Evolutionary conservation across 2,797 vertebrate species (phyloP).

Genomic region (Phoebastria nigripes): DNA sequence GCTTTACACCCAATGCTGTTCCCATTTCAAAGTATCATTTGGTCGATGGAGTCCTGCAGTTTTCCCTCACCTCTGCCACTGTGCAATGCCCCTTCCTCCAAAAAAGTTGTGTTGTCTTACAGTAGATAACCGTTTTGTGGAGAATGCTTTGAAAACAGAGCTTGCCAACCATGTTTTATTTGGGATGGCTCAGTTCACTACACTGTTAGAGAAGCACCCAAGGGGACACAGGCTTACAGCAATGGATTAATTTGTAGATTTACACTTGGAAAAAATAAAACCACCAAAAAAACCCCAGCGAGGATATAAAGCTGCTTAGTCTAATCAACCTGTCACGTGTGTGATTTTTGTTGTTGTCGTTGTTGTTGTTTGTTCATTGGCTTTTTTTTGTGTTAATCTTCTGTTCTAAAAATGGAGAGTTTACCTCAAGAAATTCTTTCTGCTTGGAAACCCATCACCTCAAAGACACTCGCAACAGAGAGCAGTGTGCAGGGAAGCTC

Average conservation of each 20-base stretch:
- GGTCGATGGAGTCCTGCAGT: not conserved
- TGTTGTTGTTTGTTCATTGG: not conserved
- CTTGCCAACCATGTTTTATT: not conserved
- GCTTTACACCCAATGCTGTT: not conserved
- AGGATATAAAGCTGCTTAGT: slow-evolving; percentile 27
- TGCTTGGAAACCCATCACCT: slow-evolving; percentile 67
- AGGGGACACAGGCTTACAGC: slow-evolving; percentile 19
- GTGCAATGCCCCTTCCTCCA: not conserved
- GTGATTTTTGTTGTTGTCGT: not conserved
- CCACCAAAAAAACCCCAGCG: not conserved
- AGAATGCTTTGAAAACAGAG: not conserved
- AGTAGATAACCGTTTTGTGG: not conserved
- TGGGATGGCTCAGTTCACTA: not conserved
- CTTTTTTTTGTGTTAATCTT: slow-evolving; percentile 2
- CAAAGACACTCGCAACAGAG: not conserved
- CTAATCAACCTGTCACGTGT: not conserved
- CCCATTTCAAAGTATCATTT: not conserved
- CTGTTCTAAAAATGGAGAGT: slow-evolving; percentile 64
- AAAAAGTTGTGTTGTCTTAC: not conserved
- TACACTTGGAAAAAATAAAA: not conserved
- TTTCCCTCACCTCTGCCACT: not conserved
- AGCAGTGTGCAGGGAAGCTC: slow-evolving; percentile 9
- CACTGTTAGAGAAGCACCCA: not conserved
- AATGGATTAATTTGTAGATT: not conserved
- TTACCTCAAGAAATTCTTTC: slow-evolving; percentile 76